Evolutionary conservation across 2,797 vertebrate species (phyloP), one percentile per base, ranked within the genome.

Genomic region (Delichon dasypus): DNA sequence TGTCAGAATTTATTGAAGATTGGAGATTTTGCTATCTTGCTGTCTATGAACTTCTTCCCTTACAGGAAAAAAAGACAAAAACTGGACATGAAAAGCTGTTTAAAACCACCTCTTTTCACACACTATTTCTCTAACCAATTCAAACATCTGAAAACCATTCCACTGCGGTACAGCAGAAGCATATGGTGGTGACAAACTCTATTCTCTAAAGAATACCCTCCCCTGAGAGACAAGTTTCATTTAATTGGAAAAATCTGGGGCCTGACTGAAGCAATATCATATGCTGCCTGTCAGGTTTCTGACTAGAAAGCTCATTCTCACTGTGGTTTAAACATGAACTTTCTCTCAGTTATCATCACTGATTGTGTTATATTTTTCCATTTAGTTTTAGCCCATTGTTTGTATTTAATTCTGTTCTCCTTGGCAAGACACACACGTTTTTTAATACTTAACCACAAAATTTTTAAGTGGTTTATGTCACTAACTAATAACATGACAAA

Each of bases 181-280:
- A n/a, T 47, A 57, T 7, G 42, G 65, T 65, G 65, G 36, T 80
- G 65, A 90, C 81, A 90, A 95, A 89, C 57, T 73, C 34, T 61
- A 3, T 42, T 57, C 60, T 83, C 61, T 38, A 34, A 85, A 94
- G 71, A 94, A 85, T 9, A 88, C 4, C 23, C 47, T 86, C 57
- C 42, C 60, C 68, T 72, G 38, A 83, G 72, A 45, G 30, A 25
- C 3, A 6, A 0, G 0, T 72, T 92, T 83, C 81, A 91, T 83
- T 93, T 95, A 90, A 93, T 2, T 85, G 77, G 80, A 73, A 90
- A 89, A 94, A 79, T 19, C 58, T 90, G 88, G 16, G 85, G 79
- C 55, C 54, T 75, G 62, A 84, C 36, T 72, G 60, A 86, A 95
- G 48, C 74, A 89, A 0, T 57, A 94, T 75, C 67, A 82, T n/a